Evolutionary conservation across 2,113 vertebrate species (phyloP).

Genomic region (Hippoglossus stenolepis): DNA sequence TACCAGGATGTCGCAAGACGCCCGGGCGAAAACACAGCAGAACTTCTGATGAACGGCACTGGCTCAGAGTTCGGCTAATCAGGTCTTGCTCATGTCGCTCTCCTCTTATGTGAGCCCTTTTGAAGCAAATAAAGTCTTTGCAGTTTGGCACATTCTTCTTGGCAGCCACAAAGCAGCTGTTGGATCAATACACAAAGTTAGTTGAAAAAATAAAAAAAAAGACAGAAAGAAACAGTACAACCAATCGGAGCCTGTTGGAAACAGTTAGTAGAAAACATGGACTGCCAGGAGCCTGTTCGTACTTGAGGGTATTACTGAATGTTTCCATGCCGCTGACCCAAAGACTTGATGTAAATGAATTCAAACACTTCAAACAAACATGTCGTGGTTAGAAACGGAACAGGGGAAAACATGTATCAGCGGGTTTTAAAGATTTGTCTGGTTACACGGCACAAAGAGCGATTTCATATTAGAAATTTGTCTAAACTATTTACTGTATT

Average conservation of each 20-base stretch:
- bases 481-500: conserved; percentile 65
- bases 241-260: conserved; percentile 78
- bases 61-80: conserved; percentile 77
- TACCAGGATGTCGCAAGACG: conserved; percentile 77
- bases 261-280: conserved; percentile 69
- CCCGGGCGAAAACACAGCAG: conserved; percentile 69
- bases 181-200: conserved; percentile 80
- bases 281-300: conserved; percentile 74
- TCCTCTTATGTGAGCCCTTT: conserved; percentile 73
- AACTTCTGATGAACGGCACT: conserved; percentile 72
- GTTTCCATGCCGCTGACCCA: conserved; percentile 80
- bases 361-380: conserved; percentile 69
- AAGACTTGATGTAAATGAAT: conserved; percentile 73
- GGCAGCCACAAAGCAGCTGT: conserved; percentile 79
- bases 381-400: conserved; percentile 30
- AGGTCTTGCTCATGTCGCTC: conserved; percentile 72
- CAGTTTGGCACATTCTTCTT: conserved; percentile 76
- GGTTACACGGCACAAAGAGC: conserved; percentile 26
- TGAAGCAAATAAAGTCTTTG: conserved; percentile 77
- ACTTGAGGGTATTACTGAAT: conserved; percentile 76
- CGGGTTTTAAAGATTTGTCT: conserved; percentile 35
- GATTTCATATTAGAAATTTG: conserved; percentile 62
- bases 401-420: conserved; percentile 37
- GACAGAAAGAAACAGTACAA: conserved; percentile 24
- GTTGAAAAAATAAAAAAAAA: conserved; percentile 40